These are phyloP conservation scores for Lepidurus packardi DNA, from an alignment of 1,140 invertebrate species.

Conservation along the genomic window DNA sequence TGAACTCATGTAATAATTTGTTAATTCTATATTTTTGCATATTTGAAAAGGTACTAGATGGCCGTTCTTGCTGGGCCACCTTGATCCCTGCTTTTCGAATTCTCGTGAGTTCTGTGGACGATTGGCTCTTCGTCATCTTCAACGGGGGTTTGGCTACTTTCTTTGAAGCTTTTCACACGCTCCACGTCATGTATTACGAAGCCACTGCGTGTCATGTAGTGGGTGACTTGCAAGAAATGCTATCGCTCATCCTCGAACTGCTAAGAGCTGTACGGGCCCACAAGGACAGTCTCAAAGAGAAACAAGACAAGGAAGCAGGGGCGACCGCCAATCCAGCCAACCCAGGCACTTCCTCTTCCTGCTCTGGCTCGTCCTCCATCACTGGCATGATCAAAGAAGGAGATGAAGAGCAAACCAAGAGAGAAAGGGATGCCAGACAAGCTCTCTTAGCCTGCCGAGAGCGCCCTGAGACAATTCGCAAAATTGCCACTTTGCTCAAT, in stretches of 20 bases:
- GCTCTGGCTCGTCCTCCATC: background rate
- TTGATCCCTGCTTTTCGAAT: conserved; percentile 77
- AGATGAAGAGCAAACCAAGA: background rate
- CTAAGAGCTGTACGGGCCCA: conserved; percentile 59
- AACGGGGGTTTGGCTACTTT: conserved; percentile 81
- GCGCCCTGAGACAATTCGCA: conserved; percentile 72
- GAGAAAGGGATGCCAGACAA: background rate
- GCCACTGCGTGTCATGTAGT: conserved; percentile 81
- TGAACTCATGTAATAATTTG: background rate
- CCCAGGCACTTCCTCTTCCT: background rate
- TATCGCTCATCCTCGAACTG: conserved; percentile 67
- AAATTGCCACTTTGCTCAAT: conserved; percentile 79
- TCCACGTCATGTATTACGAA: conserved; percentile 90
- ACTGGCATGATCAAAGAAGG: conserved; percentile 32
- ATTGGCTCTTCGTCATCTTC: conserved; percentile 77
- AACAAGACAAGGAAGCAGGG: conserved; percentile 13
- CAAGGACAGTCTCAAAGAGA: conserved; percentile 2
- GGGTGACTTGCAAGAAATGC: conserved; percentile 72
- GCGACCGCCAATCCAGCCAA: background rate
- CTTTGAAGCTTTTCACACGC: conserved; percentile 70
- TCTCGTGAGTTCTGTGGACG: conserved; percentile 79
- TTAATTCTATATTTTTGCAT: background rate
- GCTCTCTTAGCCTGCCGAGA: conserved; percentile 47
- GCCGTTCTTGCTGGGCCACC: conserved; percentile 78
- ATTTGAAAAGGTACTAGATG: conserved; percentile 62